phyloP scores from a whole-genome alignment of 1,140 invertebrate species.

The Tenebrio molitor region DNA sequence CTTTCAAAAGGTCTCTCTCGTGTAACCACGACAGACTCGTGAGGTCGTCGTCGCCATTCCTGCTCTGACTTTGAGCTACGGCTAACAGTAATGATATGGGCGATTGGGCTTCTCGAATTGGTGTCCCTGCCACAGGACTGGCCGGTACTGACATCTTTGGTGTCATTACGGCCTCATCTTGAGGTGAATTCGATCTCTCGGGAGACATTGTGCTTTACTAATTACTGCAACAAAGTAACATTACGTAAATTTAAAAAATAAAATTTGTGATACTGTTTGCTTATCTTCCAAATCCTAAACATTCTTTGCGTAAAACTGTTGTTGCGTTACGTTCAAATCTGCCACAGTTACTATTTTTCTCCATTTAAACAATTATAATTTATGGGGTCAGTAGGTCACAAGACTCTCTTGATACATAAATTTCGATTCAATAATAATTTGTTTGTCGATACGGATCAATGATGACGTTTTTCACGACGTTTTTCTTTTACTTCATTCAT shows the following conservation, averaged over 20 bases:
- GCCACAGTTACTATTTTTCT: background rate
- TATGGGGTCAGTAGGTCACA: no score
- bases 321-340: constrained; percentile 7
- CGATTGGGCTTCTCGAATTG: constrained; percentile 61
- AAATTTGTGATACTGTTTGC: background rate
- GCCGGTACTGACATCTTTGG: constrained; percentile 64
- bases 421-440: no score
- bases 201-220: constrained; percentile 61
- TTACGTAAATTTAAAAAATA: no score
- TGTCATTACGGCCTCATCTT: constrained; percentile 58
- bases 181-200: constrained; percentile 61
- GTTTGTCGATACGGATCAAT: no score
- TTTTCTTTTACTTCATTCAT: no score
- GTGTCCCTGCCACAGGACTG: constrained; percentile 62
- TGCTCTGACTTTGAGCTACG: constrained; percentile 63
- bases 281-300: background rate
- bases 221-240: constrained; percentile 37
- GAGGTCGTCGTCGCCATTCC: constrained; percentile 77
- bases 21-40: constrained; percentile 93
- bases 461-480: no score
- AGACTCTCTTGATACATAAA: no score
- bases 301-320: background rate
- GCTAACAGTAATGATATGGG: constrained; percentile 63
- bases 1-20: constrained; percentile 90
- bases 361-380: background rate